Percentiles rank a stretch among this genome's conserved stretches.
Evolutionary conservation across 2,797 vertebrate genomes (phyloP).

Genomic region (Taeniopygia guttata): DNA sequence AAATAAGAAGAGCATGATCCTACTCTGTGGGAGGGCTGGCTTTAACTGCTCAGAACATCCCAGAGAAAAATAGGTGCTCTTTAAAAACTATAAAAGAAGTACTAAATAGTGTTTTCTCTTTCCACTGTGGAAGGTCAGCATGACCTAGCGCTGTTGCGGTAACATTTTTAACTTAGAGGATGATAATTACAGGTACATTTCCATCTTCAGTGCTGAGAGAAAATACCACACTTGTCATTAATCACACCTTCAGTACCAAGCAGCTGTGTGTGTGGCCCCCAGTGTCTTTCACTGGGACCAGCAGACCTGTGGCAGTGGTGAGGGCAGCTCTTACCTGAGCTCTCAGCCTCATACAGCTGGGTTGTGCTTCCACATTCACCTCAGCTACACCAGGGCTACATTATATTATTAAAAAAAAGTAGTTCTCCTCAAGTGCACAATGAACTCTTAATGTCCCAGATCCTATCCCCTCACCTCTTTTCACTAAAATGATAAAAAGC

Average conservation of each 20-base stretch:
- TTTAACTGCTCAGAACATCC: constrained; percentile 21
- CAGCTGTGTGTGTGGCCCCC: background rate
- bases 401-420: background rate
- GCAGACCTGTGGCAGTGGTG: background rate
- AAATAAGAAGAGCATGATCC: constrained; percentile 30
- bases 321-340: background rate
- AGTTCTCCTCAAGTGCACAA: background rate
- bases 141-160: background rate
- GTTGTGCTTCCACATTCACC: background rate
- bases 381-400: background rate
- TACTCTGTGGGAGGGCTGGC: background rate
- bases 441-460: background rate
- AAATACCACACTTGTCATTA: background rate
- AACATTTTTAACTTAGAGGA: background rate
- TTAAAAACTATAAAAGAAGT: constrained; percentile 10
- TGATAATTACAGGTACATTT: constrained; percentile 47
- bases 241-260: background rate
- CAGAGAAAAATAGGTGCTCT: background rate
- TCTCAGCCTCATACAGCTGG: background rate
- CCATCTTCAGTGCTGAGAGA: background rate
- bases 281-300: background rate
- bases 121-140: background rate
- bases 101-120: constrained; percentile 4
- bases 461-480: background rate
- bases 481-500: background rate